Base-by-base conservation (phyloP, 2,888 invertebrate species). In the Candidula unifasciata region DNA sequence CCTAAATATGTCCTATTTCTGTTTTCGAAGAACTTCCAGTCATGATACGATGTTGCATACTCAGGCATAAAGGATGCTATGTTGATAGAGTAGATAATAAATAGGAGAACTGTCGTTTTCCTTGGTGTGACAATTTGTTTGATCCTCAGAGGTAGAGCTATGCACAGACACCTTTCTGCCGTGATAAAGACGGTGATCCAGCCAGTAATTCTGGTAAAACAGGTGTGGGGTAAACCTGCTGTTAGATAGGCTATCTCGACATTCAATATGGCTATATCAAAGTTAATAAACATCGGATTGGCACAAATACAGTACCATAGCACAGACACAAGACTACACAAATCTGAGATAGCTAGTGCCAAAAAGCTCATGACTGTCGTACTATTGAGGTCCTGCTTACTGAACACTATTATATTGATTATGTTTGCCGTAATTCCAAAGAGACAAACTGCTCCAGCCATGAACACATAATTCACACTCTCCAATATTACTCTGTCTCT, bases 21-120 rank as follows among this genome's bases (percentile, higher is more conserved):
- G 27, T 52, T 52, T 33, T 30, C 35, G 10, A 18, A 57, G 33
- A 76, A 76, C 76, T 52, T 76, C 76, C 76, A 76, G 76, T 76
- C 76, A 16, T 33, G 16, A n/a, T 76, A 76, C 0, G n/a, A 10
- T 8, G 30, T 3, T 2, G 33, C 44, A 18, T 76, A 76, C n/a
- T 33, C n/a, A 1, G 76, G 54, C 2, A 52, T 21, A 24, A 24
- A 30, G 0, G 76, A 27, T 10, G 8, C 16, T 0, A 52, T 54
- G 6, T 54, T 3, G 13, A n/a, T 1, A 18, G 54, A 3, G 54
- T 33, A 76, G 16, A 76, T 76, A 52, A 16, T 6, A 13, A 60
- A 8, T 16, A 79, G 33, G 24, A n/a, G 3, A 13, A n/a, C 30
- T n/a, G 37, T 5, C 2, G 64, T 64, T 16, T 18, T 54, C 18